phyloP scores from a whole-genome alignment of 2,888 invertebrate species.

The Eilema depressum region DNA sequence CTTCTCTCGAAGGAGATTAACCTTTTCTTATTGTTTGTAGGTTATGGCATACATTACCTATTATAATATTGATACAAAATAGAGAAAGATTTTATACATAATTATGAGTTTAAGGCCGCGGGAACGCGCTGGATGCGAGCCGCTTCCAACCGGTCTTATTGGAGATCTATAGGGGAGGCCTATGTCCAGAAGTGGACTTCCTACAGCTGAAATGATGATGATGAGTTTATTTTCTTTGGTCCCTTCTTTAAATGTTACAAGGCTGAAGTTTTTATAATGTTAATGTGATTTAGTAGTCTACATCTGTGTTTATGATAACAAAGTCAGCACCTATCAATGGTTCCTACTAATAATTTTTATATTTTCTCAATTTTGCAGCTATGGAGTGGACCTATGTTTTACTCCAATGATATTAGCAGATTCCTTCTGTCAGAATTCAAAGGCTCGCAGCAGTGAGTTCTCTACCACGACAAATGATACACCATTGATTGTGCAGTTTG shows the following conservation, averaged over 20 bases:
- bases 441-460: constrained; percentile 95
- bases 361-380: constrained; percentile 80
- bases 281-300: too few relatives aligned
- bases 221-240: too few relatives aligned
- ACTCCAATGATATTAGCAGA: constrained; percentile 99
- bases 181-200: too few relatives aligned
- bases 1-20: not conserved
- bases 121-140: too few relatives aligned
- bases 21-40: not conserved
- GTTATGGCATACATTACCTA: not conserved
- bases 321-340: not conserved
- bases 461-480: constrained; percentile 91
- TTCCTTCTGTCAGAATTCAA: constrained; percentile 95
- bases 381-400: constrained; percentile 95
- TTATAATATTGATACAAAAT: not conserved
- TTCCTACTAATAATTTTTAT: not conserved
- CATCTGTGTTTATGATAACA: too few relatives aligned
- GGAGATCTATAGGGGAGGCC: too few relatives aligned
- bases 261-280: too few relatives aligned
- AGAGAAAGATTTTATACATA: too few relatives aligned
- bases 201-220: too few relatives aligned
- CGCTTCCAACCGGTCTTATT: too few relatives aligned
- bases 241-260: too few relatives aligned
- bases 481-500: constrained; percentile 98
- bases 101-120: too few relatives aligned